phyloP scores from a whole-genome alignment of 2,888 invertebrate genomes.

The Beris morrisii region DNA sequence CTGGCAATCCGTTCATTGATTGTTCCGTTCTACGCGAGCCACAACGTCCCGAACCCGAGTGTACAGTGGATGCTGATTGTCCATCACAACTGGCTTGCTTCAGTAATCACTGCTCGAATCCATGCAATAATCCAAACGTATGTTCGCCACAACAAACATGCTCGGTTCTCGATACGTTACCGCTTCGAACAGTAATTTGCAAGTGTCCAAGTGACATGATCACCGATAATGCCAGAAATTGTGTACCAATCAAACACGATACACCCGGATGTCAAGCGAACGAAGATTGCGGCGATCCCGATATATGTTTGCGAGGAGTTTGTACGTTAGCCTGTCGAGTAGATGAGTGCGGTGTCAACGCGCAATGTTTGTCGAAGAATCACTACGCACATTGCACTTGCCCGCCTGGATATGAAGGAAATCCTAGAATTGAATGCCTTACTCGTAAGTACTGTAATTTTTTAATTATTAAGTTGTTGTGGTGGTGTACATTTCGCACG shows the following conservation, averaged over 20 bases:
- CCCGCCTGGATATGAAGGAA: slow-evolving; percentile 75
- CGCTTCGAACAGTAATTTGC: slow-evolving; percentile 82
- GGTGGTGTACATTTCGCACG: too few species aligned
- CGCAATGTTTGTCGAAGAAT: slow-evolving; percentile 73
- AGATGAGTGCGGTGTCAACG: slow-evolving; percentile 79
- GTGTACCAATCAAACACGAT: slow-evolving; percentile 63
- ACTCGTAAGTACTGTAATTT: slow-evolving; percentile 55
- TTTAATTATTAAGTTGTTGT: too few species aligned
- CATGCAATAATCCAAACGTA: slow-evolving; percentile 70
- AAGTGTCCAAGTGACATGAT: slow-evolving; percentile 82
- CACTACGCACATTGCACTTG: slow-evolving; percentile 80
- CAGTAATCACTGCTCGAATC: slow-evolving; percentile 73
- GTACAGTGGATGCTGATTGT: slow-evolving; percentile 76
- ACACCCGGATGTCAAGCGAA: slow-evolving; percentile 68
- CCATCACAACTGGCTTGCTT: slow-evolving; percentile 75
- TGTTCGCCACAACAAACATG: slow-evolving; percentile 80
- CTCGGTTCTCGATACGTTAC: slow-evolving; percentile 74
- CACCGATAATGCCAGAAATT: slow-evolving; percentile 71
- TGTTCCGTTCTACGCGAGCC: slow-evolving; percentile 61
- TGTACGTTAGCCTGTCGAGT: slow-evolving; percentile 80
- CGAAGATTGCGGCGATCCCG: slow-evolving; percentile 72
- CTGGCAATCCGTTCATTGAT: slow-evolving; percentile 77
- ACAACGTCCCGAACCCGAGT: slow-evolving; percentile 60
- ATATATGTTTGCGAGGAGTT: slow-evolving; percentile 73
- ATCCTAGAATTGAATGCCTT: slow-evolving; percentile 76